Base-by-base conservation (phyloP, 2,888 invertebrate species). In the Caprella mutica region DNA sequence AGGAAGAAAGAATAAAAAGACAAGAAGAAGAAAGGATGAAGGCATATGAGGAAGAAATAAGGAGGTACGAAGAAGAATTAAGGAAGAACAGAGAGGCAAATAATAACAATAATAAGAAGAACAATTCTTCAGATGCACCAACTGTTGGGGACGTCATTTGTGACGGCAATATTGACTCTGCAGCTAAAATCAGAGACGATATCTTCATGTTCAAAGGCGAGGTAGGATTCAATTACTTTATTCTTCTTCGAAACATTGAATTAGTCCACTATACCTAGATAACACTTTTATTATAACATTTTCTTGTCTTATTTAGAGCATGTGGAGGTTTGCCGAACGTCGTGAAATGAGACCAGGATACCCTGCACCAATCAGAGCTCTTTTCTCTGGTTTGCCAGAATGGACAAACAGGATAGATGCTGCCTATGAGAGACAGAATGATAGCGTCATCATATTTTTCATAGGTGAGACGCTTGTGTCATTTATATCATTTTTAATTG, bases 381-480 rank as follows among this genome's bases (percentile, higher is more conserved):
- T 94, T 74, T 97, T 93, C 86, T 75, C 79, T 55, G 80, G 79
- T 23, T 76, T 96, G 27, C 93, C 94, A 0, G 71, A 73, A 77
- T 85, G 72, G 68, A 77, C 90, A 14, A 84, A 83, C 14, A 85
- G 83, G 67, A 82, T 97, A 19, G 96, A 97, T 72, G 94, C 96
- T 0, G 89, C 92, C 14, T 94, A 92, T 72, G 93, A 96, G 74
- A 80, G 89, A 67, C 80, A 81, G 2, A 67, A 67, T 19, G 86
- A 90, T 69, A 85, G 86, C 70, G 71, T 70, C 62, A 92, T 96
- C 65, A 85, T 93, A n/a, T 90, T 97, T 74, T 90, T 90, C 69
- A 78, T 87, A 65, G 88, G 86, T 80, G 72, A 70, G 60, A 39
- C 33, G n/a, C n/a, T n/a, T n/a, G n/a, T n/a, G n/a, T n/a, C n/a